A percentile compares a stretch with the other conserved stretches of the same genome.
phyloP scores from a whole-genome alignment of 2,888 invertebrate species.

The Leptopterna dolabrata region DNA sequence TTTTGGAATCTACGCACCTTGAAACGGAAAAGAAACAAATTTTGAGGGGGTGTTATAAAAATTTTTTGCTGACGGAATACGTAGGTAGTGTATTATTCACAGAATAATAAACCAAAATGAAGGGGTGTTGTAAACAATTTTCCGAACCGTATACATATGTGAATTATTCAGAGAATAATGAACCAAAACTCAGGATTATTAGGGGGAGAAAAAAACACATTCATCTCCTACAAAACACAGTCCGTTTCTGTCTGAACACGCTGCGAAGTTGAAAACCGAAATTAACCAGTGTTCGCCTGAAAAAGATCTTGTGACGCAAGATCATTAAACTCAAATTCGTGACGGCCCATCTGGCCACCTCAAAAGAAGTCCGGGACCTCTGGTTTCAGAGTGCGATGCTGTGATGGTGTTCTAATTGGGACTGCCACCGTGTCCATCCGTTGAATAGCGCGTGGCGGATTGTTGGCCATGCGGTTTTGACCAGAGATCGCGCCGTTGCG shows the following conservation, averaged over 20 bases:
- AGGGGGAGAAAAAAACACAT: too few relatives aligned
- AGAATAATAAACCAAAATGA: too few relatives aligned
- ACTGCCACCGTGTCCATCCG: background rate
- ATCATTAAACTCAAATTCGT: background rate
- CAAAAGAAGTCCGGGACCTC: background rate
- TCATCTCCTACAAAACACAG: too few relatives aligned
- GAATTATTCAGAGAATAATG: too few relatives aligned
- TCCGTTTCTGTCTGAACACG: background rate
- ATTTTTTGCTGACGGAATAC: too few relatives aligned
- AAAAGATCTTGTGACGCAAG: background rate
- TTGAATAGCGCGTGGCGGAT: background rate
- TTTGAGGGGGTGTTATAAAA: too few relatives aligned
- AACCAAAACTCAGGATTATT: too few relatives aligned
- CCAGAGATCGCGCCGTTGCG: background rate
- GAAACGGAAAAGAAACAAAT: too few relatives aligned
- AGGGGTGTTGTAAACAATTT: too few relatives aligned
- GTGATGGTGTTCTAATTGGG: background rate
- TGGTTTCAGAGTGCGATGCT: background rate
- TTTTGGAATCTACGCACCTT: too few relatives aligned
- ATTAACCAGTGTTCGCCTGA: background rate
- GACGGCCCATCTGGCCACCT: background rate
- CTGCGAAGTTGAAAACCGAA: background rate
- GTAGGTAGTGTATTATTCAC: too few relatives aligned
- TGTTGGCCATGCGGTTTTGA: background rate
- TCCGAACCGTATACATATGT: too few relatives aligned